Evolutionary conservation across 2,113 vertebrate genomes (phyloP), one percentile per base, ranked within the genome.

Genomic region (Isichthys henryi): DNA sequence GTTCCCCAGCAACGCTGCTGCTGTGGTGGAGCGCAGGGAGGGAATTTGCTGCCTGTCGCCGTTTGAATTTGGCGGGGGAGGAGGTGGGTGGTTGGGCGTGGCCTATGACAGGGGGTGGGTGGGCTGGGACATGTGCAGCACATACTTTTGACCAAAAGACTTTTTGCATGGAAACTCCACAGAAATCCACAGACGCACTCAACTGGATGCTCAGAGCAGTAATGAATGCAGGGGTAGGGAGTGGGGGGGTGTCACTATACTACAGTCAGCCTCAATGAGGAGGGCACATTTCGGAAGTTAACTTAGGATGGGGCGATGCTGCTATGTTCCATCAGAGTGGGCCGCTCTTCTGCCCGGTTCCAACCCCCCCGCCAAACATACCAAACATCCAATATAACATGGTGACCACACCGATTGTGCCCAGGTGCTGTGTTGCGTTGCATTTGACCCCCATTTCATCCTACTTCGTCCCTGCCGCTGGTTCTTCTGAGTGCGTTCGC

Each of bases 401-500:
- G 91, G 89, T 83, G 90, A 89, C 87, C 19, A 10, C 11, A 87
- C 35, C 66, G 74, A 80, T 43, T 4, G 35, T 43, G 74, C 35
- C 35, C 13, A 80, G 35, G 62, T 70, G 62, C 62, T 48, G 46
- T 10, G 83, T 91, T 89, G 87, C 91, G 82, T 58, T 90, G 89
- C 89, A 77, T 88, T 52, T 77, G 45, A 39, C 70, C 90, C 88
- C 49, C 87, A 52, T 80, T 88, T 86, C 87, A 27, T 88, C 52
- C 45, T 91, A 49, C 90, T 94, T 95, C 93, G 91, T 92, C 89
- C 90, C 91, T 92, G 92, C 92, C 89, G 90, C 89, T 84, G 89
- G 56, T 89, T 88, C 88, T 91, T 93, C 6, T 88, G 93, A 77
- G 91, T 94, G 94, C 95, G 93, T 94, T 95, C 93, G 90, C 91